Base-by-base conservation (phyloP, 2,113 vertebrate species). In the Pitta sordida region DNA sequence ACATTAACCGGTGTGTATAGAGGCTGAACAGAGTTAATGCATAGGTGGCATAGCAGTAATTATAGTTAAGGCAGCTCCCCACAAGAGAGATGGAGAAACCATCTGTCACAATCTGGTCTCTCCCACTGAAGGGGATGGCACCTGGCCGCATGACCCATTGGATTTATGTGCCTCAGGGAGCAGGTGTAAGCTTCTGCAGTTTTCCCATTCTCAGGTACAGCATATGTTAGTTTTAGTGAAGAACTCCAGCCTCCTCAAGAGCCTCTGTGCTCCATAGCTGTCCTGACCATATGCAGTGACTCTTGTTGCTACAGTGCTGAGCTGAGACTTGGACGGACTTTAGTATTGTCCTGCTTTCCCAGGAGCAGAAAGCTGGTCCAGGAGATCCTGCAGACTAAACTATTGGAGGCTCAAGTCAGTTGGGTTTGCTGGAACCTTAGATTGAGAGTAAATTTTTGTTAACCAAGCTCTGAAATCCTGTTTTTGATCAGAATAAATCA, bases 1-100 rank as follows among this genome's bases (percentile, higher is more conserved):
- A 39, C 16, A 0, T 82, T 82, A 87, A 71, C 37, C 22, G 9
- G 2, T 10, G 30, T 34, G 30, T n/a, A 5, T 68, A 56, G 36
- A 39, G 48, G 53, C 62, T 91, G 87, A 52, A 89, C 34, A 48
- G 18, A 91, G 21, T 86, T 90, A 80, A 91, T 94, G 53, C 62
- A 41, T 76, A 44, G 44, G 53, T 85, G 63, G 44, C 34, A 20
- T n/a, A 85, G 65, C 58, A 37, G 11, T 68, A 20, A 8, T 17
- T 84, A 3, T 56, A 82, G 91, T 94, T 89, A 87, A 82, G 62
- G 41, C 34, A 73, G 36, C 6, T 82, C 11, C 49, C 80, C 17
- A 8, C 37, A 62, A 53, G 76, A n/a, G 53, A 91, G 39, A 68
- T 52, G 65, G 36, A 90, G 75, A 87, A 91, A 76, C 70, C 62